phyloP scores from a whole-genome alignment of 2,113 vertebrate genomes.

The Xenopus borealis region DNA sequence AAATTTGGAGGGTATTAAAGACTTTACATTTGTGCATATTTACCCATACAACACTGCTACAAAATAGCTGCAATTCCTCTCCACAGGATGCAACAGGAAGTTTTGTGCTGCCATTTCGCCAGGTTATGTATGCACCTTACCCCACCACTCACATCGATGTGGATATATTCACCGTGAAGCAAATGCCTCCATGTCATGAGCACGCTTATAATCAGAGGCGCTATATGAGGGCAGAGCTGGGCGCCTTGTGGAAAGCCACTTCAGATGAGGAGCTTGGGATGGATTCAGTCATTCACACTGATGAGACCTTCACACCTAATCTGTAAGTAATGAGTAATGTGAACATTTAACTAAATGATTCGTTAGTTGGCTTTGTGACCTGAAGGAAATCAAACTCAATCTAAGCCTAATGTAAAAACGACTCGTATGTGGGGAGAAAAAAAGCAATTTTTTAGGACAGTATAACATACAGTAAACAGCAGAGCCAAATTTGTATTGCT shows the following conservation, averaged over 20 bases:
- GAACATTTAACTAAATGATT: too few relatives aligned
- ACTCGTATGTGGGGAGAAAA: too few relatives aligned
- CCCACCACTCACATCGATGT: conserved; percentile 96
- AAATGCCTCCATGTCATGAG: conserved; percentile 96
- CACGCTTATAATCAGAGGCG: conserved; percentile 90
- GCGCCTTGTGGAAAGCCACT: conserved; percentile 84
- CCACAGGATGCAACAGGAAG: conserved; percentile 91
- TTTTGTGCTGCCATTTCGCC: conserved; percentile 91
- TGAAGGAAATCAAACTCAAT: too few relatives aligned
- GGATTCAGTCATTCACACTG: conserved; percentile 83
- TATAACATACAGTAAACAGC: too few relatives aligned
- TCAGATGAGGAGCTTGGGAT: conserved; percentile 88
- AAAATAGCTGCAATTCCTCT: background rate
- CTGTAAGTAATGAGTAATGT: conserved; percentile 67
- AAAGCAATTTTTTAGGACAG: too few relatives aligned
- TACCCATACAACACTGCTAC: too few relatives aligned
- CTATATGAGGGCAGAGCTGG: conserved; percentile 88
- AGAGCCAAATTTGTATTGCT: too few relatives aligned
- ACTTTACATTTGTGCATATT: too few relatives aligned
- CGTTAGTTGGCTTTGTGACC: too few relatives aligned
- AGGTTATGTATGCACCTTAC: conserved; percentile 93
- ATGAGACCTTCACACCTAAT: conserved; percentile 90
- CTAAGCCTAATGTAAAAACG: too few relatives aligned
- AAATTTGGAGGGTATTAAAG: too few relatives aligned
- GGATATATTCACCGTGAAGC: conserved; percentile 93